Conservation (phyloP, 2,888 invertebrate genomes). For the Sarcophaga carnaria region DNA sequence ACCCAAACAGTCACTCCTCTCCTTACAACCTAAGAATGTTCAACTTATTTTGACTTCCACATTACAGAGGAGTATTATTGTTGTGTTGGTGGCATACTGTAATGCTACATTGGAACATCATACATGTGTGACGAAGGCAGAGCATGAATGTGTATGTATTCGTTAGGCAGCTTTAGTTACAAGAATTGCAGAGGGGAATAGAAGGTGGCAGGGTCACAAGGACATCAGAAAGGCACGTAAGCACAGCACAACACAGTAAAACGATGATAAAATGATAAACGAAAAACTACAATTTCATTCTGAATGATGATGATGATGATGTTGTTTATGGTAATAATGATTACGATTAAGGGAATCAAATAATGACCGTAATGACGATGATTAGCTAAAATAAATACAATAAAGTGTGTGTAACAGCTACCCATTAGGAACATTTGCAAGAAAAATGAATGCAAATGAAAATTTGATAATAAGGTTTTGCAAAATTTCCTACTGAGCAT, state of each 20-base stretch:
- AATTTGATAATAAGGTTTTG: no score
- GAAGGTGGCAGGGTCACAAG: conserved; percentile 24
- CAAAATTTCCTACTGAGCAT: no score
- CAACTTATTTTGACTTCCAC: conserved; percentile 31
- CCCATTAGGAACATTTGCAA: neutral
- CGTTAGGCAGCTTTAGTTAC: conserved; percentile 14
- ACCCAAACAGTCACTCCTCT: conserved; percentile 2
- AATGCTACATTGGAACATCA: neutral
- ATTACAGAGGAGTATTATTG: neutral
- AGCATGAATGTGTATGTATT: conserved; percentile 1
- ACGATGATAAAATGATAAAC: neutral
- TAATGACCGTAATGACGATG: conserved; percentile 10
- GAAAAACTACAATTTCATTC: conserved; percentile 12
- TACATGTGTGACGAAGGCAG: neutral
- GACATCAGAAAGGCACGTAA: conserved; percentile 29
- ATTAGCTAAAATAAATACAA: neutral
- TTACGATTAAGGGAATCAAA: conserved; percentile 10
- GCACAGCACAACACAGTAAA: neutral
- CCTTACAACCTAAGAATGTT: neutral
- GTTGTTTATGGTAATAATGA: neutral
- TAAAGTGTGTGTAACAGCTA: no score
- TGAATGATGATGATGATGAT: neutral
- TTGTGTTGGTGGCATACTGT: neutral
- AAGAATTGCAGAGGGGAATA: neutral
- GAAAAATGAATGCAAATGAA: no score